A percentile compares a stretch with the other conserved stretches of the same genome.
These are phyloP conservation scores for Vesta saturnalis DNA, from an alignment of 2,888 invertebrate genomes.

Conservation along the genomic window DNA sequence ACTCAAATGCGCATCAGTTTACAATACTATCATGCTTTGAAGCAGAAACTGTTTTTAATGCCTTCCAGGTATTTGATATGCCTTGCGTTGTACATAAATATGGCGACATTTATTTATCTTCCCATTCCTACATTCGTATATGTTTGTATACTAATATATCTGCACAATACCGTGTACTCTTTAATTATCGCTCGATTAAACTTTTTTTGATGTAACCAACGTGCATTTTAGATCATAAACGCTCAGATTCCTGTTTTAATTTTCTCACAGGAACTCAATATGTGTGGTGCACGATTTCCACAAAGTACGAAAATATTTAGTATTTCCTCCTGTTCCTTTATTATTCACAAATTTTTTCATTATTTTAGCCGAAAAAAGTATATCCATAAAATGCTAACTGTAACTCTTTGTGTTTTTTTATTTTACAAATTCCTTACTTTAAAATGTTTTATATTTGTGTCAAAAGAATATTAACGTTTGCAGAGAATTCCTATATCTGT, in stretches of 20 bases:
- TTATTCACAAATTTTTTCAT: neutral
- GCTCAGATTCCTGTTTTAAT: neutral
- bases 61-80: neutral
- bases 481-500: too few relatives aligned
- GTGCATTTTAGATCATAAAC: neutral
- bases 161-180: neutral
- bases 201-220: neutral
- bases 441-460: too few relatives aligned
- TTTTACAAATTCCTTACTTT: too few relatives aligned
- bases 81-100: neutral
- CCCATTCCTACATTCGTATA: neutral
- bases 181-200: conserved; percentile 1
- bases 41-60: neutral
- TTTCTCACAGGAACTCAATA: neutral
- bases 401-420: neutral
- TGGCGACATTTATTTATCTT: neutral
- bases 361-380: neutral
- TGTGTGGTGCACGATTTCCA: neutral
- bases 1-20: neutral
- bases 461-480: too few relatives aligned
- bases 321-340: neutral
- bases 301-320: neutral
- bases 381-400: neutral
- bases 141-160: neutral
- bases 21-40: neutral